Base-by-base conservation (phyloP, 2,113 vertebrate genomes). In the Otus sunia region DNA sequence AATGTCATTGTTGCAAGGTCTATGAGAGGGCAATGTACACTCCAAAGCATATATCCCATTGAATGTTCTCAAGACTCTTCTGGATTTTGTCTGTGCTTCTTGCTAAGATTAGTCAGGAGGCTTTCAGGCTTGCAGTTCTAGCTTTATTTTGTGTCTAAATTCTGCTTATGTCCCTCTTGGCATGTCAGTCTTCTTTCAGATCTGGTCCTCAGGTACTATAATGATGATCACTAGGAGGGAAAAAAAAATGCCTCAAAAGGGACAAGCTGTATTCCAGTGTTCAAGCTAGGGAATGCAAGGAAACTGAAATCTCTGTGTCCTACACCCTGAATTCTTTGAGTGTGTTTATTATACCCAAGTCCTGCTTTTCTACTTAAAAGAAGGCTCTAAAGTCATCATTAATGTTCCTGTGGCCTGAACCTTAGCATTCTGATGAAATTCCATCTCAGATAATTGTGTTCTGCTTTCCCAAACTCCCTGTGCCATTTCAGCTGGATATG, bases 401-500 rank as follows among this genome's bases (percentile, higher is more conserved):
- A 85, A 63, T 39, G 34, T 78, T 95, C 56, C 15, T 21, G 43
- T 39, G 49, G 23, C 39, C 39, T 41, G 39, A 93, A 52, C 36
- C 15, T 52, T 68, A 72, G 8, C 21, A 60, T 90, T 60, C 30
- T 85, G 75, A 71, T 34, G 58, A 82, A 90, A 94, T 82, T 94
- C 74, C 16, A 36, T 49, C 58, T 86, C 39, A 60, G 58, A 23
- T 79, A 92, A 95, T 82, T 93, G 67, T 3, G 0, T 79, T 86
- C 49, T 86, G 49, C 34, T 53, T 82, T 82, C 49, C 49, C 30
- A 56, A 86, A 82, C 68, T 79, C 78, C 52, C 81, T 63, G 36
- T 85, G 47, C 69, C 74, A 30, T 85, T 96, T 92, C 87, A 88
- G n/a, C 16, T 67, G 71, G 58, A 86, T 88, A 85, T 87, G 80